Conservation (phyloP, 2,797 vertebrate genomes). For the Dermochelys coriacea region DNA sequence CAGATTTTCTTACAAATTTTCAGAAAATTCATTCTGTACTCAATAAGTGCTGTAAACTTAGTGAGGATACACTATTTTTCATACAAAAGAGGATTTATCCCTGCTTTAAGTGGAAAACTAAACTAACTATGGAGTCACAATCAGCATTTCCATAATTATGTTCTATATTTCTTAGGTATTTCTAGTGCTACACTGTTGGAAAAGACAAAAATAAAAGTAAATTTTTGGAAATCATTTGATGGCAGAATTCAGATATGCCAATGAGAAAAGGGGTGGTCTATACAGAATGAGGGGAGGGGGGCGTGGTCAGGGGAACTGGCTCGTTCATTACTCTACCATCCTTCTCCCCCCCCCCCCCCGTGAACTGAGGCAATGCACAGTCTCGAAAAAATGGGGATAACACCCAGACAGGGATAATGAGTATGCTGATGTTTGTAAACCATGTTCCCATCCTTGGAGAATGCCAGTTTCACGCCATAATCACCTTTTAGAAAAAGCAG, state of each 20-base stretch:
- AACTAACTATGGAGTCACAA: background rate
- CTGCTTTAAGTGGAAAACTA: background rate
- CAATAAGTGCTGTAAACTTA: too few relatives aligned
- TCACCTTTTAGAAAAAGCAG: background rate
- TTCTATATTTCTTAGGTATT: background rate
- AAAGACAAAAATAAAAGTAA: background rate
- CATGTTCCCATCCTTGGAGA: background rate
- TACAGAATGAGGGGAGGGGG: background rate
- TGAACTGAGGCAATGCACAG: background rate
- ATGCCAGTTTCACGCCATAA: background rate
- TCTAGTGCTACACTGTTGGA: background rate
- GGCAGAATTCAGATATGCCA: background rate
- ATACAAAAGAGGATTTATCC: background rate
- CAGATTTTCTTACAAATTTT: background rate
- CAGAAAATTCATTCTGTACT: background rate
- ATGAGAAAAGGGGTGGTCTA: background rate
- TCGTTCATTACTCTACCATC: background rate
- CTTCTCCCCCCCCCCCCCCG: background rate
- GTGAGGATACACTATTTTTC: background rate
- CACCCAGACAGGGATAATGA: background rate
- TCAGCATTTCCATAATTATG: background rate
- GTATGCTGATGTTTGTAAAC: background rate
- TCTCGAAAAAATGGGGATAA: background rate
- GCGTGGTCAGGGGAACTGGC: background rate
- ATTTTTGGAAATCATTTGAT: background rate